Base-by-base conservation (phyloP, 2,113 vertebrate species). In the Enhydra lutris region DNA sequence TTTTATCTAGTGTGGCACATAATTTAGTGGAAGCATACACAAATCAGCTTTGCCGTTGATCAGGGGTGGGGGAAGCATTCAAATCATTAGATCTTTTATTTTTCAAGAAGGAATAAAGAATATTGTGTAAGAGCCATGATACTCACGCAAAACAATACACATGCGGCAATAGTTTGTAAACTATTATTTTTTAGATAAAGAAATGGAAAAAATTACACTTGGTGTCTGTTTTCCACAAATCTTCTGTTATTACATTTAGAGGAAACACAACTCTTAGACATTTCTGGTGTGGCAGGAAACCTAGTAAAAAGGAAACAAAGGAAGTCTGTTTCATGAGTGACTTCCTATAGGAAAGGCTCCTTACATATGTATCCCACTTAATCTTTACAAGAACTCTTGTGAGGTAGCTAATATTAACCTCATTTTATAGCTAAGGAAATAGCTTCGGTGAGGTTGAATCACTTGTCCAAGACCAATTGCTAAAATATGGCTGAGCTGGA, bases 21-120 rank as follows among this genome's bases (percentile, higher is more conserved):
- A 98, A 98, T 99, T 99, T 98, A 99, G 98, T 98, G 97, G 98
- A 98, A 99, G 98, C 98, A 98, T 98, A 98, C 96, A 98, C 97
- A 98, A 97, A 98, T 98, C 86, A 97, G 97, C 98, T 98, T 98
- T 98, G 98, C 97, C 98, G 97, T 98, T 98, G 98, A 98, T 98
- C 98, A 97, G 96, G 98, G 65, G 97, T 39, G 45, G 98, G 97
- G 97, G 97, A 98, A 98, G 97, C 98, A 97, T 98, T 98, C 98
- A 98, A 97, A 98, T 98, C 98, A 98, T 98, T 97, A 94, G 96
- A 89, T 96, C 95, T 97, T 96, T 98, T 98, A 98, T 98, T 98
- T 99, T 98, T 98, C 85, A 97, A 97, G 97, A 90, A 65, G 89
- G 93, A 97, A 76, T 91, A 71, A 65, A 88, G 74, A 97, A 20